phyloP scores from a whole-genome alignment of 2,888 invertebrate genomes.

The Cremastobaeus sp. region DNA sequence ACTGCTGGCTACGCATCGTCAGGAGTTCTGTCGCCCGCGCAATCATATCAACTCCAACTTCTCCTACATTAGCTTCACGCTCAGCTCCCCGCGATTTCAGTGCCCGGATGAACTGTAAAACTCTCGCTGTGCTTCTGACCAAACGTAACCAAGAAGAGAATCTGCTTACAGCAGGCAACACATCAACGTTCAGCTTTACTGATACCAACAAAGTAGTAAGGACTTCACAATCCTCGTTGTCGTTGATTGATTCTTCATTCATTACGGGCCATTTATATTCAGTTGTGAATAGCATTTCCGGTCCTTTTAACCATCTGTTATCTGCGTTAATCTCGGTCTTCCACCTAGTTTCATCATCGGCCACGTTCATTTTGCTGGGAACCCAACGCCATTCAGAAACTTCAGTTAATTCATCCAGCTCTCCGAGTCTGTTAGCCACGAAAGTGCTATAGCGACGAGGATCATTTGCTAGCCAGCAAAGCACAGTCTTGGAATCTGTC shows the following conservation, averaged over 20 bases:
- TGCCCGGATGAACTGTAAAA: neutral
- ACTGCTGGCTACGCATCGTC: neutral
- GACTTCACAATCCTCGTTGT: neutral
- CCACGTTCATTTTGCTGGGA: constrained; percentile 42
- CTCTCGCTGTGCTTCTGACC: constrained; percentile 5
- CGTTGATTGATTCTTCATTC: neutral
- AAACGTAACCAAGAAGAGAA: constrained; percentile 10
- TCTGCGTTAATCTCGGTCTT: neutral
- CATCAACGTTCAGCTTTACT: neutral
- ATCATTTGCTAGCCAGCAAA: constrained; percentile 54
- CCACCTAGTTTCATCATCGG: too few species aligned
- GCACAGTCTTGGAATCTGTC: constrained; percentile 35
- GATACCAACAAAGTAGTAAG: neutral
- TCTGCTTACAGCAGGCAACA: neutral
- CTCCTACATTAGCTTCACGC: neutral
- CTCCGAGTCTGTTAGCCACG: constrained; percentile 61
- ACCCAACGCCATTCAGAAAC: constrained; percentile 65
- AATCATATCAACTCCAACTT: constrained; percentile 7
- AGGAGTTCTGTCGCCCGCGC: neutral
- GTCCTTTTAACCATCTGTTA: constrained; percentile 38
- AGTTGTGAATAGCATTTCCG: constrained; percentile 25
- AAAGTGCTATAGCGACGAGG: constrained; percentile 45
- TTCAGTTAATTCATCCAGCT: constrained; percentile 60
- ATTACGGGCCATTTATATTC: constrained; percentile 3
- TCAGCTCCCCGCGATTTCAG: neutral